Evolutionary conservation across 1,140 invertebrate species (phyloP).

Genomic region (Rhyzopertha dominica): DNA sequence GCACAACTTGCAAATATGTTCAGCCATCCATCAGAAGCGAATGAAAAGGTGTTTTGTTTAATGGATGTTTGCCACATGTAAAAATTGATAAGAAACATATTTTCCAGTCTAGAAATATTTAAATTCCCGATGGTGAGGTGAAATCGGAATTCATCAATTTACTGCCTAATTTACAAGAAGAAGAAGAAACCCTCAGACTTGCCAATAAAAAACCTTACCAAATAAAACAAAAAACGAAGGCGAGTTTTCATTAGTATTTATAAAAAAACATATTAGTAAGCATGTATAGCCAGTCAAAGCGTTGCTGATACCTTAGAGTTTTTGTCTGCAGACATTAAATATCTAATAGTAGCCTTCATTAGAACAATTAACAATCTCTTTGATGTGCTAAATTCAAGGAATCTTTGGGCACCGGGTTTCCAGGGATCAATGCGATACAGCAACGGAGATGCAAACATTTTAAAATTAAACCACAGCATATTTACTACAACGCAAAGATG

Average conservation of each 20-base stretch:
- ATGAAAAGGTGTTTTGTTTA: not conserved
- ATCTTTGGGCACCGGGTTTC: conserved; percentile 18
- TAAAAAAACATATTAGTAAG: no score
- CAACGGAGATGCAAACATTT: conserved; percentile 13
- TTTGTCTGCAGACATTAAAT: conserved; percentile 4
- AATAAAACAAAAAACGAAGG: conserved; percentile 4
- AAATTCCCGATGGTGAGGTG: not conserved
- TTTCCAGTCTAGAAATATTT: not conserved
- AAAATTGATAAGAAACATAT: conserved; percentile 10
- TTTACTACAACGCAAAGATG: conserved; percentile 7
- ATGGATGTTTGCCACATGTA: no score
- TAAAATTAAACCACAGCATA: conserved; percentile 5
- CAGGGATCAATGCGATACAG: conserved; percentile 26
- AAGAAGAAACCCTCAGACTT: conserved; percentile 1
- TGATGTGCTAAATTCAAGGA: conserved; percentile 16
- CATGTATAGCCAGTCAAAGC: conserved; percentile 14
- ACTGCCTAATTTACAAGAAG: conserved; percentile 4
- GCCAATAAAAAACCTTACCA: conserved; percentile 8
- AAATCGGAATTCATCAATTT: not conserved
- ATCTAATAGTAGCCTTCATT: conserved; percentile 12
- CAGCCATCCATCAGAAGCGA: not conserved
- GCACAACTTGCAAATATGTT: not conserved
- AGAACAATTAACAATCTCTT: conserved; percentile 9
- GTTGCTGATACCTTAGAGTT: conserved; percentile 20
- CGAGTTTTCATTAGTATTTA: no score